Conservation (phyloP, 2,797 vertebrate genomes). For the Lindbergichthys nudifrons region DNA sequence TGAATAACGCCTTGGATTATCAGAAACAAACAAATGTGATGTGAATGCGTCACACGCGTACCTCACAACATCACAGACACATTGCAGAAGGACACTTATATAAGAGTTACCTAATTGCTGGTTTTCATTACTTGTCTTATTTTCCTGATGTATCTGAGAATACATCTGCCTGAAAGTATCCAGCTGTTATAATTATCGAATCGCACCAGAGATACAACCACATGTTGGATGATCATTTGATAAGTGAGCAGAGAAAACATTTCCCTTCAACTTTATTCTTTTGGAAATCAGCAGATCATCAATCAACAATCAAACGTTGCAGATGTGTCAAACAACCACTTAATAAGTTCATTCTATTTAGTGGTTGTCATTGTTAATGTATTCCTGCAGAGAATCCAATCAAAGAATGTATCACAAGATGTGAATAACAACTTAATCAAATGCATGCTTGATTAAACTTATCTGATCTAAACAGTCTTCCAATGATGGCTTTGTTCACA, state of each 20-base stretch:
- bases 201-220: constrained; percentile 53
- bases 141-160: constrained; percentile 49
- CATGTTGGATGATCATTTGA: background rate
- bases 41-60: no score
- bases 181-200: constrained; percentile 67
- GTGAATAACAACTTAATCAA: constrained; percentile 39
- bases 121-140: constrained; percentile 32
- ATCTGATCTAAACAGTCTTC: constrained; percentile 32
- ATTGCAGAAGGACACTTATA: constrained; percentile 8
- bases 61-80: background rate
- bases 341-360: constrained; percentile 6
- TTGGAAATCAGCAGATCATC: constrained; percentile 40
- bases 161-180: constrained; percentile 41
- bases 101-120: constrained; percentile 27
- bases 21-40: no score
- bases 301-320: constrained; percentile 54
- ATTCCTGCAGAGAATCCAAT: constrained; percentile 29
- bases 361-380: constrained; percentile 25
- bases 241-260: constrained; percentile 43
- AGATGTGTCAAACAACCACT: constrained; percentile 63
- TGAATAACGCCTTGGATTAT: no score
- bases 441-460: constrained; percentile 27
- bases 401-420: constrained; percentile 32
- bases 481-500: constrained; percentile 13
- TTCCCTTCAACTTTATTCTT: constrained; percentile 50